These are phyloP conservation scores for Helarctos malayanus DNA, from an alignment of 2,797 vertebrate species.

Conservation along the genomic window DNA sequence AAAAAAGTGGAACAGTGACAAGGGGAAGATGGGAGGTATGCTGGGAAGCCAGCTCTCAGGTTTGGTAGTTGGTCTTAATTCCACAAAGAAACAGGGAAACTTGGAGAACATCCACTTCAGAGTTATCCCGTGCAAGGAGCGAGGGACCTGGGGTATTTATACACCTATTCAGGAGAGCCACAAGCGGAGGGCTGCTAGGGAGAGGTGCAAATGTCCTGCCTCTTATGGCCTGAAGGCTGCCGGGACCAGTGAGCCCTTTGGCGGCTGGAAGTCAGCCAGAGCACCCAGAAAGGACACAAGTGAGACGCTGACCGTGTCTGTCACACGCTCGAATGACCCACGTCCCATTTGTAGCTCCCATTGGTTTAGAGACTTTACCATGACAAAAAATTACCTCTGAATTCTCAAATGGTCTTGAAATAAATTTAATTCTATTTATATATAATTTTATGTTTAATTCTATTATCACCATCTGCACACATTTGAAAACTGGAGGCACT, in stretches of 20 bases:
- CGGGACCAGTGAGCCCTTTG: no score
- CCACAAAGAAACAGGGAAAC: neutral
- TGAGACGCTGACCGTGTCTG: accelerated
- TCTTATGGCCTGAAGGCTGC: neutral
- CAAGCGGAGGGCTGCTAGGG: neutral
- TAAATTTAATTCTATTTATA: neutral
- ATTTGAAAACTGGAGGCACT: neutral
- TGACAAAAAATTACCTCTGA: neutral
- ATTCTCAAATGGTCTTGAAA: neutral
- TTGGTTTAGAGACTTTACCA: neutral
- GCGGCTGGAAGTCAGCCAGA: neutral
- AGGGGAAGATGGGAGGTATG: no score
- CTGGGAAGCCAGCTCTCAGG: neutral
- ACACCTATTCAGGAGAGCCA: neutral
- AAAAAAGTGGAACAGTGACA: no score
- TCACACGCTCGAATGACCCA: neutral
- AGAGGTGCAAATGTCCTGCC: neutral
- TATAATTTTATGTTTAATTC: neutral
- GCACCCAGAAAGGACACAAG: neutral
- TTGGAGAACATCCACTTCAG: neutral
- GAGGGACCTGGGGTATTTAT: neutral
- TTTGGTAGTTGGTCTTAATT: neutral
- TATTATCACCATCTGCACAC: neutral
- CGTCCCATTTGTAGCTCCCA: neutral
- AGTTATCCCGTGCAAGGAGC: neutral